phyloP scores from a whole-genome alignment of 1,140 invertebrate species.

The Ctenoplectra terminalis region DNA sequence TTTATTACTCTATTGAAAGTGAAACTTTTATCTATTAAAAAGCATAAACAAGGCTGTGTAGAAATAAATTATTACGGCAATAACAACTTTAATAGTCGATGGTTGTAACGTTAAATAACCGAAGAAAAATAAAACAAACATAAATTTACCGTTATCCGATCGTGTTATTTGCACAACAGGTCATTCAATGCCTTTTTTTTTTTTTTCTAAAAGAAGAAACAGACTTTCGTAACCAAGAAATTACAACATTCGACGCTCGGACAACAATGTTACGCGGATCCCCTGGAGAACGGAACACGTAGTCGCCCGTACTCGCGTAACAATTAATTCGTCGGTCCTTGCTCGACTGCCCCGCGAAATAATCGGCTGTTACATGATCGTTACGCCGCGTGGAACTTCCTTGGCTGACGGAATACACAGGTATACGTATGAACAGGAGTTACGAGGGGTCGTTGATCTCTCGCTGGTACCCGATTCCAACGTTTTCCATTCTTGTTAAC shows the following conservation, averaged over 20 bases:
- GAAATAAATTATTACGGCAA: no score
- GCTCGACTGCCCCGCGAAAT: slow-evolving; percentile 40
- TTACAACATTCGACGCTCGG: background rate
- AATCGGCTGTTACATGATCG: slow-evolving; percentile 62
- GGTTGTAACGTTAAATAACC: no score
- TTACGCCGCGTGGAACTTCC: slow-evolving; percentile 43
- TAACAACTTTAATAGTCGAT: no score
- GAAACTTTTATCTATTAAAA: no score
- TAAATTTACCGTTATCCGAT: background rate
- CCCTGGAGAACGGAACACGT: background rate
- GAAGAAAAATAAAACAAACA: no score
- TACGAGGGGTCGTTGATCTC: slow-evolving; percentile 46
- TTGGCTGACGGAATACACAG: slow-evolving; percentile 36
- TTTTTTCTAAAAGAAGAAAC: background rate
- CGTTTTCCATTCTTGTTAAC: slow-evolving; percentile 51
- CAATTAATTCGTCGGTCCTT: slow-evolving; percentile 44
- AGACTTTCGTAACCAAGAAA: background rate
- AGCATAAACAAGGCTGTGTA: no score
- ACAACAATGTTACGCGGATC: background rate
- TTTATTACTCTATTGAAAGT: no score
- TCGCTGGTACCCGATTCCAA: slow-evolving; percentile 15
- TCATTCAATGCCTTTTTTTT: background rate
- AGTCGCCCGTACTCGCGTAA: slow-evolving; percentile 28
- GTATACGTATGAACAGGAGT: background rate
- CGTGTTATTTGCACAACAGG: background rate